These are phyloP conservation scores for Drosophila lutescens DNA, from an alignment of 2,888 invertebrate species.

Conservation along the genomic window DNA sequence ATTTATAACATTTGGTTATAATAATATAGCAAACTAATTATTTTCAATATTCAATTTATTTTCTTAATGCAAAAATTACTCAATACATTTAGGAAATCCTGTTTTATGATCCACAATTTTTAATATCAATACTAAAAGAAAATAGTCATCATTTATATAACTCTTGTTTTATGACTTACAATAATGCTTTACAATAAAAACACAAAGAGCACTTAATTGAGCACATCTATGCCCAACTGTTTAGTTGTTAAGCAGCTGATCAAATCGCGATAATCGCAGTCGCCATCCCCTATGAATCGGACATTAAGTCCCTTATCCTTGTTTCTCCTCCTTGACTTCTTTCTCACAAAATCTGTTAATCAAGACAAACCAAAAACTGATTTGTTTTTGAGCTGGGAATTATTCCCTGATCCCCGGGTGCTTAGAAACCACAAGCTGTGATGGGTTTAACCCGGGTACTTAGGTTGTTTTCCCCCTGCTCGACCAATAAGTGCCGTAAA, in stretches of 20 bases:
- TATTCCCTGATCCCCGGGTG: not conserved
- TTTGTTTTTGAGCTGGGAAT: slow-evolving; percentile 14
- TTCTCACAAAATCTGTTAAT: slow-evolving; percentile 18
- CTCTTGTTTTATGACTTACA: not conserved
- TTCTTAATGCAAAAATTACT: too few relatives aligned
- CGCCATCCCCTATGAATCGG: slow-evolving; percentile 1
- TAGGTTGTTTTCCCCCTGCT: slow-evolving; percentile 4
- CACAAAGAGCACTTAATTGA: not conserved
- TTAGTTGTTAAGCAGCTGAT: not conserved
- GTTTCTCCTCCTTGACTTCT: slow-evolving; percentile 19
- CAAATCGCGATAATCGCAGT: slow-evolving; percentile 14
- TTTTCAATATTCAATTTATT: too few relatives aligned
- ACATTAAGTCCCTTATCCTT: slow-evolving; percentile 11
- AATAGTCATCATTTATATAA: not conserved
- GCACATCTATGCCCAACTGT: not conserved
- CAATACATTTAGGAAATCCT: not conserved
- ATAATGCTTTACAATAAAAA: not conserved
- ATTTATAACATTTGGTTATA: too few relatives aligned
- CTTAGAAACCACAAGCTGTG: slow-evolving; percentile 28
- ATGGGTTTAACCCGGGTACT: slow-evolving; percentile 17
- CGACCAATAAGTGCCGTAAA: not conserved
- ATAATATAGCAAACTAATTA: too few relatives aligned
- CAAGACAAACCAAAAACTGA: slow-evolving; percentile 12
- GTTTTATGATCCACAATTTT: not conserved
- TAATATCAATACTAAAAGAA: not conserved